A percentile compares a stretch with the other conserved stretches of the same genome.
These are phyloP conservation scores for Diplazon laetatorius DNA, from an alignment of 2,888 invertebrate genomes.

Conservation along the genomic window DNA sequence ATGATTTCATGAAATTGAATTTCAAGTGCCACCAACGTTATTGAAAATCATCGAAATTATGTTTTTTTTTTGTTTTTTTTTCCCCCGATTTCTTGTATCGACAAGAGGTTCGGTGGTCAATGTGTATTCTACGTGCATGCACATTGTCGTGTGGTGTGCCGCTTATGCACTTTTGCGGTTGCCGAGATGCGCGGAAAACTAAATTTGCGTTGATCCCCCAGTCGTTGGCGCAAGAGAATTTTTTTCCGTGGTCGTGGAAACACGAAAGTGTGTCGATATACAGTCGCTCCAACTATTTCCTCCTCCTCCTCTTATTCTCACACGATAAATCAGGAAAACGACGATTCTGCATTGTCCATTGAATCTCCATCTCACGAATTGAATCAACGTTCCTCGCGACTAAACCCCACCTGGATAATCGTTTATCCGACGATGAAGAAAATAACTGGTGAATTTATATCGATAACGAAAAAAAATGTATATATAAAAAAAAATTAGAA, in stretches of 20 bases:
- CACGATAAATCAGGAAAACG: conserved; percentile 2
- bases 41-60: too few species aligned
- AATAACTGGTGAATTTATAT: background rate
- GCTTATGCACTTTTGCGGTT: conserved; percentile 60
- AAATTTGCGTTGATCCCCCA: too few species aligned
- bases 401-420: background rate
- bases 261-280: conserved; percentile 18
- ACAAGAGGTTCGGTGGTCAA: background rate
- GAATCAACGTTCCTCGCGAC: background rate
- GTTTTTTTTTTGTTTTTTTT: too few species aligned
- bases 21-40: too few species aligned
- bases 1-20: too few species aligned
- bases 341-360: conserved; percentile 3
- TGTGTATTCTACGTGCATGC: background rate
- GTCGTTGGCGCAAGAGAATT: conserved; percentile 36
- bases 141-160: too few species aligned
- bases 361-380: background rate
- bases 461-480: background rate
- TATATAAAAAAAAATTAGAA: background rate
- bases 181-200: conserved; percentile 40
- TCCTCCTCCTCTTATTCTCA: conserved; percentile 5
- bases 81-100: too few species aligned
- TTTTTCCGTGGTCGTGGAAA: conserved; percentile 8
- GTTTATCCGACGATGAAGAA: background rate
- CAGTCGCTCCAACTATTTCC: conserved; percentile 29